Percentiles rank a stretch among this genome's conserved stretches.
These are phyloP conservation scores for Coilia nasus DNA, from an alignment of 2,797 vertebrate species.

Conservation along the genomic window DNA sequence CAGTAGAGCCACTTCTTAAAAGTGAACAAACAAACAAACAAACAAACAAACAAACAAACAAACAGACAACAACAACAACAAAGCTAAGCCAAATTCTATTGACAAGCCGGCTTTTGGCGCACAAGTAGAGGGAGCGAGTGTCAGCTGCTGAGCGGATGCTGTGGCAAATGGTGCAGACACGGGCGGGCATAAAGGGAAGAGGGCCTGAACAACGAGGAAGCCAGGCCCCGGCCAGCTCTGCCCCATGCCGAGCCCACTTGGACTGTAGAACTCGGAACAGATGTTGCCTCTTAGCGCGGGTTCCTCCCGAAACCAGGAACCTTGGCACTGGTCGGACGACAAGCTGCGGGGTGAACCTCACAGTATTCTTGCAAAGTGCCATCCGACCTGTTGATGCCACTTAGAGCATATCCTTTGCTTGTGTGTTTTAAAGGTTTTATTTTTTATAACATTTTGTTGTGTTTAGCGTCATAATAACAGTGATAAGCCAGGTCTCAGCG, in stretches of 20 bases:
- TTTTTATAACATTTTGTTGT: not conserved
- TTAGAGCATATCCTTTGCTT: not conserved
- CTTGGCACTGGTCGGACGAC: conserved; percentile 78
- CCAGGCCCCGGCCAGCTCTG: conserved; percentile 73
- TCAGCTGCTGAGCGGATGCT: conserved; percentile 83
- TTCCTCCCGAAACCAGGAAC: conserved; percentile 82
- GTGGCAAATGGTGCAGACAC: conserved; percentile 79
- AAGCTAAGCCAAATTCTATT: conserved; percentile 40
- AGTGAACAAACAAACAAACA: conserved; percentile 30
- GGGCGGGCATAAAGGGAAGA: conserved; percentile 73
- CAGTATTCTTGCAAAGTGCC: not conserved
- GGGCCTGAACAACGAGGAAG: conserved; percentile 75
- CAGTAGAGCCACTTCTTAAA: conserved; percentile 31
- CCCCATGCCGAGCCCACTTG: conserved; percentile 80
- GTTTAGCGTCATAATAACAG: not conserved
- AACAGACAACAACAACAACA: conserved; percentile 23
- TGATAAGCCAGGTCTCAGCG: not conserved
- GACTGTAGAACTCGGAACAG: conserved; percentile 88
- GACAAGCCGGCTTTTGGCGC: conserved; percentile 51
- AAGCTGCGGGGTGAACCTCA: not conserved
- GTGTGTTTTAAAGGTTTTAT: not conserved
- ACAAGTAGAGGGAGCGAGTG: conserved; percentile 66
- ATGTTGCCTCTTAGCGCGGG: conserved; percentile 90
- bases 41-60: conserved; percentile 25
- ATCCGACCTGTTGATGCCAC: not conserved